Base-by-base conservation (phyloP, 2,888 invertebrate genomes). In the Synergus japonicus region DNA sequence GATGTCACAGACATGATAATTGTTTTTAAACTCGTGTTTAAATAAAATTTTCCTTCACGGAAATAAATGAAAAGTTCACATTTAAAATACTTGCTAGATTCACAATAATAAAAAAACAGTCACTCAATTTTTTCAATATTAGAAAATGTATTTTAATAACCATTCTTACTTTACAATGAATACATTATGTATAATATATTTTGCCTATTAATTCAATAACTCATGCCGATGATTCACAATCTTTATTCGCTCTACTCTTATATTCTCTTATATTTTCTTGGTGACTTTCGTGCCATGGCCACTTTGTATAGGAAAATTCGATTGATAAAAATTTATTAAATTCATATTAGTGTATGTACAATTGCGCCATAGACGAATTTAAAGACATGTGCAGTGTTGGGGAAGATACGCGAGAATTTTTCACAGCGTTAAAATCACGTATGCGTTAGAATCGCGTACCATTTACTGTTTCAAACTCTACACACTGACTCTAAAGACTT, bases 311-410 rank as follows among this genome's bases (percentile, higher is more conserved):
- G 54, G 73, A 54, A 13, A 73, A 37, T 54, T 49, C 73, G n/a
- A 73, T 37, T 73, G 37, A 49, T 37, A 73, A 73, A 73, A 73
- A 73, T 73, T 73, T 54, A 73, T 73, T 37, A 73, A 49, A 73
- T 73, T 73, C 37, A 73, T 54, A 54, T 73, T 54, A 18, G 22
- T 67, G 43, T 67, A 67, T 73, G 73, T 73, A 73, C 73, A 73
- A 73, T 41, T 54, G 73, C 73, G 54, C 73, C 73, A 73, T 73
- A 37, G 37, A 73, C 73, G n/a, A 54, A 54, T 73, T 54, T 73
- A 73, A 69, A n/a, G 37, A 37, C 10, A 49, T 73, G 3, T 73
- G 49, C 15, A 73, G n/a, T 41, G n/a, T 43, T 18, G 29, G 73
- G 29, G 37, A 54, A 54, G 54, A 54, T 67, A 18, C 67, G 22